Evolutionary conservation across 35 echinoderm and acorn worm species (phyloP).

Genomic region (Apostichopus parvimensis): DNA sequence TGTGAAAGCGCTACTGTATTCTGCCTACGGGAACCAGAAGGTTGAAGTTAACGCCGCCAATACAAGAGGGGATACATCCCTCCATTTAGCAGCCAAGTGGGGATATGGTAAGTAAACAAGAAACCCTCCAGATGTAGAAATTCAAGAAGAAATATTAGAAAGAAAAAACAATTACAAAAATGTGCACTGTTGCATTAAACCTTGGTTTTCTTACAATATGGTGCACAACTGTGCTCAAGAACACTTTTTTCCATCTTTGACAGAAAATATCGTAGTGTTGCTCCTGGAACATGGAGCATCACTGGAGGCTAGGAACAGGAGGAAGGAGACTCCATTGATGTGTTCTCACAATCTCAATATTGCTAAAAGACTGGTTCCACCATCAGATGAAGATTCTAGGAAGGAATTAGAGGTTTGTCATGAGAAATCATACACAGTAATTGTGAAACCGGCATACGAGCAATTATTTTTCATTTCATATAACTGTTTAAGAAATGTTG

Average conservation of each 20-base stretch:
- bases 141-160: too few species aligned
- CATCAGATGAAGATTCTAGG: slow-evolving; percentile 8
- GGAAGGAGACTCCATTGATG: slow-evolving; percentile 96
- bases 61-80: slow-evolving; percentile 76
- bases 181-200: too few species aligned
- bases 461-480: too few species aligned
- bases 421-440: too few species aligned
- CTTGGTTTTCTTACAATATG: too few species aligned
- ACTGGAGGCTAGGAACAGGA: slow-evolving; percentile 82
- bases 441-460: too few species aligned
- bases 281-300: slow-evolving; percentile 92
- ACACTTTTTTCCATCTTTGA: not conserved
- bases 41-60: slow-evolving; percentile 83
- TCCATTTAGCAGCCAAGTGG: slow-evolving; percentile 93
- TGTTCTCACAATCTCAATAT: slow-evolving; percentile 95
- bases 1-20: slow-evolving; percentile 88
- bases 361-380: slow-evolving; percentile 62
- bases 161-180: too few species aligned
- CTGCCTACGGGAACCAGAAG: slow-evolving; percentile 51
- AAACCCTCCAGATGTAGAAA: too few species aligned
- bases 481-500: too few species aligned
- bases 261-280: slow-evolving; percentile 81
- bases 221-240: too few species aligned
- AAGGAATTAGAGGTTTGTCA: slow-evolving; percentile 11
- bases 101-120: slow-evolving; percentile 84